phyloP scores from a whole-genome alignment of 2,888 invertebrate species.

The Clistopyga incitator region DNA sequence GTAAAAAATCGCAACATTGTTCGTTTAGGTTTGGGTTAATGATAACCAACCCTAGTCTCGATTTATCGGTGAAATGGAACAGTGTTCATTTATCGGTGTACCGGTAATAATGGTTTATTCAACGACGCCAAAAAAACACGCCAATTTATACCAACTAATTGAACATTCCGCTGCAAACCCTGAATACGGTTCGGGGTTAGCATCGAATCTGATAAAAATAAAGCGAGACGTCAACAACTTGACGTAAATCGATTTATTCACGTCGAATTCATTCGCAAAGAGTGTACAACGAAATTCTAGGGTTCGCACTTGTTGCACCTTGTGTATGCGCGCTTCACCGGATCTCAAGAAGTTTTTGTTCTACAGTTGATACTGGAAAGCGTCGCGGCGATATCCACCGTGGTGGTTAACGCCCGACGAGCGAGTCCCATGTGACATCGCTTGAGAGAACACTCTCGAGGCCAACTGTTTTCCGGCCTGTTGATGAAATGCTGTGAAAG shows the following conservation, averaged over 20 bases:
- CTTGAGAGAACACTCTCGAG: slow-evolving; percentile 31
- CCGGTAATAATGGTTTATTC: too few relatives aligned
- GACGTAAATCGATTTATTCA: not conserved
- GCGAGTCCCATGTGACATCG: slow-evolving; percentile 60
- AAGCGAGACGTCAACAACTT: not conserved
- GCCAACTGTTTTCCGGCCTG: slow-evolving; percentile 37
- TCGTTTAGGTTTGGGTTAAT: too few relatives aligned
- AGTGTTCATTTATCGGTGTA: too few relatives aligned
- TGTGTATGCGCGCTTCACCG: slow-evolving; percentile 3
- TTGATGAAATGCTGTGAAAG: slow-evolving; percentile 39
- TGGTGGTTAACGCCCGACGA: slow-evolving; percentile 25
- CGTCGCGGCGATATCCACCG: slow-evolving; percentile 50
- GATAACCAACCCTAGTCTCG: too few relatives aligned
- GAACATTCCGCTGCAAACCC: too few relatives aligned
- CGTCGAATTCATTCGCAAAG: slow-evolving; percentile 19
- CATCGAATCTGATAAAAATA: not conserved
- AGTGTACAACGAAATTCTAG: slow-evolving; percentile 21
- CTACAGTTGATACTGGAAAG: slow-evolving; percentile 30
- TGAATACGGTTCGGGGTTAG: too few relatives aligned
- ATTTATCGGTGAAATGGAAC: too few relatives aligned
- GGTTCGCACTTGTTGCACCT: slow-evolving; percentile 63
- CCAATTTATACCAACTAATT: too few relatives aligned
- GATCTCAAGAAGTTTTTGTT: slow-evolving; percentile 51
- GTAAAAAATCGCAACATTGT: too few relatives aligned
- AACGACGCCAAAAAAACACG: too few relatives aligned